Evolutionary conservation across 2,888 invertebrate genomes (phyloP).

Genomic region (Ramazzottius varieornatus): DNA sequence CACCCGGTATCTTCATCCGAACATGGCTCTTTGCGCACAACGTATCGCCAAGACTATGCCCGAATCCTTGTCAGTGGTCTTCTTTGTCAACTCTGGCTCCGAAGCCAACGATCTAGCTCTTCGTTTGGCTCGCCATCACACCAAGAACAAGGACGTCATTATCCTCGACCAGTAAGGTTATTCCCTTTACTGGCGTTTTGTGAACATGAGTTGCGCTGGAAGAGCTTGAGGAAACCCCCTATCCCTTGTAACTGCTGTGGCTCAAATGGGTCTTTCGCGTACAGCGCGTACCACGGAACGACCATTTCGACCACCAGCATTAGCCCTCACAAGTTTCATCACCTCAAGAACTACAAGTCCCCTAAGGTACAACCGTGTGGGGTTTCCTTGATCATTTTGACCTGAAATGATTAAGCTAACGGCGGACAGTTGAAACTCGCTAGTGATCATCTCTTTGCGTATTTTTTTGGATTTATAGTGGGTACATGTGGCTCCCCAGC

Average conservation of each 20-base stretch:
- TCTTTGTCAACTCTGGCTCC: constrained; percentile 90
- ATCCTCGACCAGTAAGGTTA: constrained; percentile 73
- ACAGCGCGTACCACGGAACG: constrained; percentile 96
- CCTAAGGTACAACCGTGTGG: too few relatives aligned
- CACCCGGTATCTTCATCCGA: constrained; percentile 81
- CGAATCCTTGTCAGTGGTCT: constrained; percentile 58
- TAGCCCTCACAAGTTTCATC: constrained; percentile 90
- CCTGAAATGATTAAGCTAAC: too few relatives aligned
- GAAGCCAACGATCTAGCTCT: constrained; percentile 94
- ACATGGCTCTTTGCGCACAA: constrained; percentile 65
- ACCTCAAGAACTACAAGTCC: constrained; percentile 16
- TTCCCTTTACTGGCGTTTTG: neutral
- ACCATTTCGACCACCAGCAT: constrained; percentile 81
- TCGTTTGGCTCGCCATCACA: constrained; percentile 59
- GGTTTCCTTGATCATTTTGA: too few relatives aligned
- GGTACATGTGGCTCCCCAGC: constrained; percentile 43
- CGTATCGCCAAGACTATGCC: constrained; percentile 57
- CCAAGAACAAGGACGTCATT: constrained; percentile 62
- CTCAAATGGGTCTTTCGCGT: constrained; percentile 13
- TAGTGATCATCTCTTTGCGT: too few relatives aligned
- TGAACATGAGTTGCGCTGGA: too few relatives aligned
- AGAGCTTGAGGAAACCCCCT: too few relatives aligned
- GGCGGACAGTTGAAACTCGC: too few relatives aligned
- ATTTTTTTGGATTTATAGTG: neutral
- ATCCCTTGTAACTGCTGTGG: too few relatives aligned